These are phyloP conservation scores for Ariolimax columbianus DNA, from an alignment of 2,888 invertebrate species.

Conservation along the genomic window DNA sequence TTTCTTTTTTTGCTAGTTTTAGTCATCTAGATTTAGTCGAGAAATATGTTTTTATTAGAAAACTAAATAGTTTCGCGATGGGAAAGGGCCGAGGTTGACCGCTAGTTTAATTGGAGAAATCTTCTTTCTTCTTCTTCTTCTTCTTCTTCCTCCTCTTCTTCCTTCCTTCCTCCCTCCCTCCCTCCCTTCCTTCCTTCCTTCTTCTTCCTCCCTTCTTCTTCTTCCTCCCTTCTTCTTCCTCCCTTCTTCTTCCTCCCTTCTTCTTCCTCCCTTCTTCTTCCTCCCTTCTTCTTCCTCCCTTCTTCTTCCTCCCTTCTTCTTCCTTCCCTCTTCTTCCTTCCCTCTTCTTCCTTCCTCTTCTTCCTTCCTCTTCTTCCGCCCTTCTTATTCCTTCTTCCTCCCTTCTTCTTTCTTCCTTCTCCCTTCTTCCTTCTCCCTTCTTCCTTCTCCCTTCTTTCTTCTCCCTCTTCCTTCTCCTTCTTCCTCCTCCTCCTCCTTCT, in stretches of 20 bases:
- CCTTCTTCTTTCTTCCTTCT: constrained; percentile 28
- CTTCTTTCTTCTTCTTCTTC: constrained; percentile 7
- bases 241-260: background rate
- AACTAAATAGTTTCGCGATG: too few relatives aligned
- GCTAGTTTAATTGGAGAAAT: background rate
- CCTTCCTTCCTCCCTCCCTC: background rate
- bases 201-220: too few relatives aligned
- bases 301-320: background rate
- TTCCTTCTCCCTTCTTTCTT: constrained; percentile 59
- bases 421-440: constrained; percentile 60
- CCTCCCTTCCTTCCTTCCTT: background rate
- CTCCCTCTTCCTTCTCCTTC: constrained; percentile 8
- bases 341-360: constrained; percentile 8
- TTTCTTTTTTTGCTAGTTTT: too few relatives aligned
- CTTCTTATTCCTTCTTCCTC: too few relatives aligned
- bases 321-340: background rate
- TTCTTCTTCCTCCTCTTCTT: constrained; percentile 19
- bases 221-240: too few relatives aligned
- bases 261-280: background rate
- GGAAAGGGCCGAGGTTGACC: too few relatives aligned
- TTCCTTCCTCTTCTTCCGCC: too few relatives aligned
- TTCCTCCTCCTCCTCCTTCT: background rate
- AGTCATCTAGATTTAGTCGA: too few relatives aligned
- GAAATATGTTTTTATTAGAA: too few relatives aligned
- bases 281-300: background rate